Base-by-base conservation (phyloP, 2,797 vertebrate species). In the Manis crassicaudata region DNA sequence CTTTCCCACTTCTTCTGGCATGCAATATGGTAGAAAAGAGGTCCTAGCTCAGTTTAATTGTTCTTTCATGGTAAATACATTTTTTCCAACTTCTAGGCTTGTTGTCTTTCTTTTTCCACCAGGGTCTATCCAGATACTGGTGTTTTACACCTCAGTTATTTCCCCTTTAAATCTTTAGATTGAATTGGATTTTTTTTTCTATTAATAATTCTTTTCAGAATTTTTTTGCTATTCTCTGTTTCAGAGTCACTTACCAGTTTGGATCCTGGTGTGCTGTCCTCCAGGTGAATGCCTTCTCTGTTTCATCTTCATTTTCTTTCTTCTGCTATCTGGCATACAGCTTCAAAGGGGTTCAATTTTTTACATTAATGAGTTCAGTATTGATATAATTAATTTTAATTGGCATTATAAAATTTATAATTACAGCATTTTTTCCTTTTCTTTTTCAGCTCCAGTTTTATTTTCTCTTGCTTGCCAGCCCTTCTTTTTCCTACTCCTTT, bases 51-150 rank as follows among this genome's bases (percentile, higher is more conserved):
- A 7, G 65, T n/a, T 13, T 50, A 16, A 7, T 6, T 23, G 13
- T 46, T 60, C 27, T 73, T 7, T 12, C 6, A 3, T 5, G 12
- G 37, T 13, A n/a, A 40, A 21, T 18, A 20, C 50, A 8, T 43
- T 60, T 50, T 77, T 23, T 25, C 50, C 32, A 37, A 13, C 58
- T 10, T 52, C 3, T 18, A 7, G 21, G 40, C 29, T 60, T 43
- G 16, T 13, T 20, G 62, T 56, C 40, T 62, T 62, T 54, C 43
- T 46, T 17, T 52, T 58, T 29, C 62, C 20, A 11, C 18, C 13
- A 5, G 17, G 3, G 1, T 5, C 2, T 37, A 20, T n/a, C 4
- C 21, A 21, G 4, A 23, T 5, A 6, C 27, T 58, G 32, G 16
- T 68, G 43, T 60, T 75, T 68, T 40, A 43, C 27, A 37, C 35